A percentile compares a stretch with the other conserved stretches of the same genome.
Evolutionary conservation across 2,888 invertebrate genomes (phyloP).

Genomic region (Nomada ferruginata): DNA sequence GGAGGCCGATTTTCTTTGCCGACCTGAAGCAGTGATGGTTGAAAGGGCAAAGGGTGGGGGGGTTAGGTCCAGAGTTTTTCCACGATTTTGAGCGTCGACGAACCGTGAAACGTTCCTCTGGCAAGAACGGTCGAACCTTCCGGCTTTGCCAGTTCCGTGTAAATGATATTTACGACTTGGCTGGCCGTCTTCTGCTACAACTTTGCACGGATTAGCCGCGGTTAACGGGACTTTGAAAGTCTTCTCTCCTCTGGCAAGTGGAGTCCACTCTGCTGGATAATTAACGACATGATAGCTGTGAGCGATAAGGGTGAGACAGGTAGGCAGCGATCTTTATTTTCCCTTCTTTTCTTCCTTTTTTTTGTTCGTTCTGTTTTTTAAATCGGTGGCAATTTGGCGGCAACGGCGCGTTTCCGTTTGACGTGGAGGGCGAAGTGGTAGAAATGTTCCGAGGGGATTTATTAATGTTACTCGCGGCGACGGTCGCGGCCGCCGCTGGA

Average conservation of each 20-base stretch:
- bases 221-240: slow-evolving; percentile 45
- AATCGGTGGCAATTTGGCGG: too few species aligned
- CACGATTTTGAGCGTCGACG: slow-evolving; percentile 27
- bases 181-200: slow-evolving; percentile 24
- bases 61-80: slow-evolving; percentile 6
- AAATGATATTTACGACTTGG: slow-evolving; percentile 56
- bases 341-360: too few species aligned
- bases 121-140: neutral
- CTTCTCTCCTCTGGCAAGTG: slow-evolving; percentile 20
- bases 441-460: too few species aligned
- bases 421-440: too few species aligned
- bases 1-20: slow-evolving; percentile 16
- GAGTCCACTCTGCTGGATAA: slow-evolving; percentile 32
- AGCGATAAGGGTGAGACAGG: slow-evolving; percentile 16
- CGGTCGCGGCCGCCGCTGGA: too few species aligned
- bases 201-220: slow-evolving; percentile 38
- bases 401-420: too few species aligned
- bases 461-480: too few species aligned
- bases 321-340: too few species aligned
- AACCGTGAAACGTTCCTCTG: slow-evolving; percentile 45
- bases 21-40: too few species aligned
- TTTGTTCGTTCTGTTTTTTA: too few species aligned
- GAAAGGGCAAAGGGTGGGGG: neutral
- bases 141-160: slow-evolving; percentile 25
- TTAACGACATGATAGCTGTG: slow-evolving; percentile 21